phyloP scores from a whole-genome alignment of 2,113 vertebrate genomes.

The Ciconia stormi region DNA sequence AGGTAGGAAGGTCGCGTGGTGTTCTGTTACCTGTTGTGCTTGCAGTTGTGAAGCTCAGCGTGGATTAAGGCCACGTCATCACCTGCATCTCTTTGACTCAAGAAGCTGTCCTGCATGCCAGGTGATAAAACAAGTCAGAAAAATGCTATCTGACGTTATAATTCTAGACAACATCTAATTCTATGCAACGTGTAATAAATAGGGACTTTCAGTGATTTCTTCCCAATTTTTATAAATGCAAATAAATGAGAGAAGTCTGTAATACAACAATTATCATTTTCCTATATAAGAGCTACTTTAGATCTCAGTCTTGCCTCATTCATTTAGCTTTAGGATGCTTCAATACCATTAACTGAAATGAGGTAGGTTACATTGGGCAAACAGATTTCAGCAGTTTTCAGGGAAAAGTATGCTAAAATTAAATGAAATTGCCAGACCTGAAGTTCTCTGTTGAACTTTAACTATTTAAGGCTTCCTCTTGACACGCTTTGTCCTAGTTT shows the following conservation, averaged over 20 bases:
- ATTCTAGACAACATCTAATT: not conserved
- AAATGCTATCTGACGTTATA: not conserved
- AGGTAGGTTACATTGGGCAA: not conserved
- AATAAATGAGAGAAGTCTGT: not conserved
- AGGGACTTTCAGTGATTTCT: not conserved
- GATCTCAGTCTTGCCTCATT: not conserved
- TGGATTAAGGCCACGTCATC: rapidly evolving
- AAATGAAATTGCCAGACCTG: not conserved
- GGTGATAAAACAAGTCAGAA: not conserved
- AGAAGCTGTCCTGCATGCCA: not conserved
- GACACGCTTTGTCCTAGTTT: not conserved
- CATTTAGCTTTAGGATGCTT: not conserved
- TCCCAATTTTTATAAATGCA: not conserved
- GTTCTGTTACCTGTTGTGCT: not conserved
- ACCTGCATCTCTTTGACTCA: not conserved
- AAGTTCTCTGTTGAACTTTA: not conserved
- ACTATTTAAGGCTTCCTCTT: not conserved
- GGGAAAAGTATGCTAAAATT: not conserved
- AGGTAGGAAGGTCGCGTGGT: rapidly evolving
- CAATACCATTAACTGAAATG: not conserved
- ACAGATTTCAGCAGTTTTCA: not conserved
- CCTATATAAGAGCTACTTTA: not conserved
- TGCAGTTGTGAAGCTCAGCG: not conserved
- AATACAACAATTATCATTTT: not conserved
- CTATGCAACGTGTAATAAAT: not conserved